Evolutionary conservation across 1,140 invertebrate species (phyloP).

Genomic region (Macrobrachium nipponense): DNA sequence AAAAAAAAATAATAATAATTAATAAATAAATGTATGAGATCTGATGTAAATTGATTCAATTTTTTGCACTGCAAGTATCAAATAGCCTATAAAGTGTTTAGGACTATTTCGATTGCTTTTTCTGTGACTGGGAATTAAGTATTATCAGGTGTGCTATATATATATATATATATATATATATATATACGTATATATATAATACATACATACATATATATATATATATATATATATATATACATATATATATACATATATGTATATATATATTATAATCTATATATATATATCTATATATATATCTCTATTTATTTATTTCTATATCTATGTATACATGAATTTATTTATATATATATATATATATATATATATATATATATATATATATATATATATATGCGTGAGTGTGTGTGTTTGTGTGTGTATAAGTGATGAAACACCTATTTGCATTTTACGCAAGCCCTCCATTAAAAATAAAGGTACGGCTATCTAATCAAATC

Average conservation of each 20-base stretch:
- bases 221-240: background rate
- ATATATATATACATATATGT: background rate
- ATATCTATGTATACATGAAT: background rate
- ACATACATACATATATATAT: no score
- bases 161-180: background rate
- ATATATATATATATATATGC: background rate
- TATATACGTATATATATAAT: background rate
- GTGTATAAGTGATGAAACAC: background rate
- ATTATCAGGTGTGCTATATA: background rate
- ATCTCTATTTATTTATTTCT: background rate
- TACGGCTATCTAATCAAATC: no score
- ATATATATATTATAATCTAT: no score
- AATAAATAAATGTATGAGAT: no score
- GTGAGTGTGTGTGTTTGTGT: background rate
- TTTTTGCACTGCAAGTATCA: background rate
- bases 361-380: background rate
- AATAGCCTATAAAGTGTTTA: no score
- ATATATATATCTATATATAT: no score
- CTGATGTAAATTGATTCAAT: background rate
- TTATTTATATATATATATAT: background rate
- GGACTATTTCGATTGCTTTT: no score
- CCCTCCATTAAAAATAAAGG: no score
- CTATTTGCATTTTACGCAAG: no score
- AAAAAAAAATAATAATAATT: no score
- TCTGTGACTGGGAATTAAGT: no score